Percentiles rank a stretch among this genome's conserved stretches.
Evolutionary conservation across 1,140 invertebrate genomes (phyloP).

Genomic region (Octopus sinensis): DNA sequence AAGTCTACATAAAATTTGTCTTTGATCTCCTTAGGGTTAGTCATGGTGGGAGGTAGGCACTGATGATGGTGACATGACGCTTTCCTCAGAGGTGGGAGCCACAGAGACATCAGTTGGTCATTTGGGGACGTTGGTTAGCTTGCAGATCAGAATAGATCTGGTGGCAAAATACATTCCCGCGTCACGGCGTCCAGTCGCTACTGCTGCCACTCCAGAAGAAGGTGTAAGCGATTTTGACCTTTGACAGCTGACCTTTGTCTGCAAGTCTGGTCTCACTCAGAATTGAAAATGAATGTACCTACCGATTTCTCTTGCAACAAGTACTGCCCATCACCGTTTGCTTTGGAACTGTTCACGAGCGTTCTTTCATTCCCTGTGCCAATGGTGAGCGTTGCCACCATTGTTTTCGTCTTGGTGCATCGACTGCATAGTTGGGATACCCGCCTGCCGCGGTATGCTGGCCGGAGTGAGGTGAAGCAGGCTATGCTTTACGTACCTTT

Average conservation of each 20-base stretch:
- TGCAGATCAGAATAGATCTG: background rate
- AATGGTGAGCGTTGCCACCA: background rate
- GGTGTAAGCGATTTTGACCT: constrained; percentile 3
- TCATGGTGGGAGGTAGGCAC: background rate
- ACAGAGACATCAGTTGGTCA: background rate
- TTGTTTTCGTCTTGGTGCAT: background rate
- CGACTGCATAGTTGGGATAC: background rate
- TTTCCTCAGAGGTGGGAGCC: background rate
- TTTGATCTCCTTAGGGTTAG: background rate
- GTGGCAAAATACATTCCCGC: background rate
- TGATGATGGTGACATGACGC: background rate
- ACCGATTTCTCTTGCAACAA: background rate
- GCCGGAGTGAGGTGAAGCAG: background rate
- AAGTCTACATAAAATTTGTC: background rate
- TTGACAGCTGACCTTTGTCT: constrained; percentile 1
- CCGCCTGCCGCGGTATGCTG: background rate
- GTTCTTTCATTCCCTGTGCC: background rate
- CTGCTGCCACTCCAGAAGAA: constrained; percentile 17
- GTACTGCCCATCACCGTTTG: background rate
- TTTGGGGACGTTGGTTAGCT: background rate
- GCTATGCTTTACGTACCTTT: constrained; percentile 19
- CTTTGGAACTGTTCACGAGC: background rate
- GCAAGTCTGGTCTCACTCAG: background rate
- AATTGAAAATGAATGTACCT: background rate
- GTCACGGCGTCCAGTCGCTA: background rate